phyloP scores from a whole-genome alignment of 2,888 invertebrate species.

The Lordiphosa andalusiaca region DNA sequence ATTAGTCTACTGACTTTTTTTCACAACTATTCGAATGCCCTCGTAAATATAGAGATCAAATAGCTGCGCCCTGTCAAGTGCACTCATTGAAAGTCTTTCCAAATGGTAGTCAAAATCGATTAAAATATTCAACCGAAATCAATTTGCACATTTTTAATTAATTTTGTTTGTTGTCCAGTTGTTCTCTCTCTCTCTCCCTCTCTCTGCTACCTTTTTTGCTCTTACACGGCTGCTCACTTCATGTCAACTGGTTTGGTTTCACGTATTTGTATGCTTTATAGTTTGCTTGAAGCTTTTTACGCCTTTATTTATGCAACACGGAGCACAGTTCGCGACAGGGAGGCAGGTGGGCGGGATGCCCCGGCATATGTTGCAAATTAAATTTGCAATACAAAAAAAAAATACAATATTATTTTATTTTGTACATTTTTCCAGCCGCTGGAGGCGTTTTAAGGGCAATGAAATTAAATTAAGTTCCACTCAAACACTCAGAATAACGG shows the following conservation, averaged over 20 bases:
- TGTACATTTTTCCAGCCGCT: conserved; percentile 4
- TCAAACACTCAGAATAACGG: too few species aligned
- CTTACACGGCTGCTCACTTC: neutral
- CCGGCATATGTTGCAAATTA: conserved; percentile 6
- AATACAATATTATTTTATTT: conserved; percentile 3
- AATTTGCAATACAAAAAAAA: conserved; percentile 6
- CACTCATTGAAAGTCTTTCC: neutral
- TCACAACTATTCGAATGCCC: too few species aligned
- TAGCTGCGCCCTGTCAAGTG: neutral
- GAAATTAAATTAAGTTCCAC: conserved; percentile 1
- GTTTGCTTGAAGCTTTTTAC: conserved; percentile 15
- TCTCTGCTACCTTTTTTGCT: conserved; percentile 1
- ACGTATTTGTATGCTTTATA: conserved; percentile 4
- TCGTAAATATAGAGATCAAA: too few species aligned
- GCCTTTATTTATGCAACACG: conserved; percentile 17
- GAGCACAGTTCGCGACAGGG: neutral
- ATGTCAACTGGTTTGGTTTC: conserved; percentile 1
- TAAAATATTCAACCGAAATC: conserved; percentile 26
- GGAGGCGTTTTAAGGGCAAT: conserved; percentile 7
- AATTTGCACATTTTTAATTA: conserved; percentile 53
- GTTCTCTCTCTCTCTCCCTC: conserved; percentile 2
- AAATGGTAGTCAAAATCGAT: conserved; percentile 16
- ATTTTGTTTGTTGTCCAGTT: conserved; percentile 17
- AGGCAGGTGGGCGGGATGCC: neutral
- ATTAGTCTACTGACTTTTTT: too few species aligned